Base-by-base conservation (phyloP, 2,113 vertebrate species). In the Ctenodactylus gundi region DNA sequence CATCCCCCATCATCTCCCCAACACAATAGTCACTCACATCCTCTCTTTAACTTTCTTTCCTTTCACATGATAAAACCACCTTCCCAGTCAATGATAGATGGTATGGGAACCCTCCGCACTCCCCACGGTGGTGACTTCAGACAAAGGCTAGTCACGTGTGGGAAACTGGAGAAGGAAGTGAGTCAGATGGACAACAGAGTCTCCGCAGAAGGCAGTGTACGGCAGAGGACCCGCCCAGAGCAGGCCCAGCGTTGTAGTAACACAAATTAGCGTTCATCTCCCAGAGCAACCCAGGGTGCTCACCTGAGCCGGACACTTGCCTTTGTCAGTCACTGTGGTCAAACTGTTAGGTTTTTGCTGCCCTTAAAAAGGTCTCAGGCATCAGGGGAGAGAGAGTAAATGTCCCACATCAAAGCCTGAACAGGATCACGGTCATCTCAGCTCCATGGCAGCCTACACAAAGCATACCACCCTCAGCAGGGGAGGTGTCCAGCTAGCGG, bases 111-210 rank as follows among this genome's bases (percentile, higher is more conserved):
- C n/a, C 29, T 75, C 21, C 27, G 60, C 55, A 64, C 1, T 82
- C 53, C 57, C 70, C 34, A 8, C 0, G 0, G 44, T 39, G 68
- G 60, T 85, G 73, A 81, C 82, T 51, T 29, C 55, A 90, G 55
- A 90, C 76, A 93, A 85, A 81, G 20, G 55, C 7, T 25, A 21
- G 49, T 94, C 93, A 88, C 88, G 7, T 41, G 67, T 68, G n/a
- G 68, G 75, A 84, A 94, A 88, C 29, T 46, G 29, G 76, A 92
- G 94, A 90, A 46, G 31, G 80, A 93, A 76, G 31, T 55, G 46
- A n/a, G 68, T 91, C 67, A 25, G 62, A 64, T 82, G 77, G 51
- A 67, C 3, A 15, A 6, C 29, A 73, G 21, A 62, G 29, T n/a
- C 46, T 29, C 3, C 36, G 13, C 25, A 31, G 70, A 68, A 57